Evolutionary conservation across 2,888 invertebrate genomes (phyloP), one percentile per base, ranked within the genome.

Genomic region (Andrena praecox): DNA sequence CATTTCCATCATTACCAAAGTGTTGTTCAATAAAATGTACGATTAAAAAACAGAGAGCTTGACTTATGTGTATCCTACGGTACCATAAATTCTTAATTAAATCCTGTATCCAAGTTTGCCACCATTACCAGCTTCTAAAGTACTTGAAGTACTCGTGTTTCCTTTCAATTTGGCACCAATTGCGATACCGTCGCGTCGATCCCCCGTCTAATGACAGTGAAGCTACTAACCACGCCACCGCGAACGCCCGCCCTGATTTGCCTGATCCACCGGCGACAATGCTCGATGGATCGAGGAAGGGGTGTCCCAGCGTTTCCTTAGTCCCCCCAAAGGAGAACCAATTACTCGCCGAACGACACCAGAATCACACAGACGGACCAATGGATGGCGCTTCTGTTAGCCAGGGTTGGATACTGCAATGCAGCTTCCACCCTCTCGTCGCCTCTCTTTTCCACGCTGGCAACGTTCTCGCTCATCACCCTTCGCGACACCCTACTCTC

Each of bases 341-440:
- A 87, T 87, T 85, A 84, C 75, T 83, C 64, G 85, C 59, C 79
- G 77, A 82, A 85, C 85, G 85, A 84, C 77, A 74, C 63, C 63
- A 63, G 81, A 84, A 86, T 86, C 84, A 81, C 85, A 74, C 74
- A 70, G 66, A 73, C 78, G 69, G 67, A 76, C 83, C 83, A 79
- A 82, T 83, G 79, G 88, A 88, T 85, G 88, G 85, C 80, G 88
- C 85, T 82, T 82, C 80, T 71, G 88, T 88, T 88, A 85, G 54
- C 82, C 74, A 82, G 82, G 82, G 74, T 85, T 80, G 81, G 86
- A 69, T 85, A 88, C 88, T 88, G 88, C 88, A 88, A 86, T 88
- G 88, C 88, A 88, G 88, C 86, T 85, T 80, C 86, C 85, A 79
- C 85, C 86, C 88, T 59, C 83, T 81, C 85, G 76, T 67, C 69